Percentiles rank a stretch among this genome's conserved stretches.
phyloP scores from a whole-genome alignment of 2,113 vertebrate genomes.

The Morone saxatilis region DNA sequence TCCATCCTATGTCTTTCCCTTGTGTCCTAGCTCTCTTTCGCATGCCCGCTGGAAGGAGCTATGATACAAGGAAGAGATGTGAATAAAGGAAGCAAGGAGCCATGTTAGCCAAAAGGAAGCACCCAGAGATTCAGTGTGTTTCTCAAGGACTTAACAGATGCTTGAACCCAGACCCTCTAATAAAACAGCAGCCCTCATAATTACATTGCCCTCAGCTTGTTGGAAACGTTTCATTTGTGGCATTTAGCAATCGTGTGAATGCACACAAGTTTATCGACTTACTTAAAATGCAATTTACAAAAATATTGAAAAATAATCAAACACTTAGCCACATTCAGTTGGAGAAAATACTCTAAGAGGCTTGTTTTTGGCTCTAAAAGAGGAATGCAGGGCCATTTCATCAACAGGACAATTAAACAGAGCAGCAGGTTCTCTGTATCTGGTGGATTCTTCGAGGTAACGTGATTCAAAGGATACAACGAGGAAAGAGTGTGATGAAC shows the following conservation, averaged over 20 bases:
- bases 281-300: conserved; percentile 44
- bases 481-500: conserved; percentile 51
- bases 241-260: conserved; percentile 44
- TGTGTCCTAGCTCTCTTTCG: background rate
- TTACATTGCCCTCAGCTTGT: conserved; percentile 25
- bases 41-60: background rate
- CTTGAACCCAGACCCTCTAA: conserved; percentile 26
- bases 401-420: conserved; percentile 60
- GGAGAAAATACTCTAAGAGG: conserved; percentile 6
- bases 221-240: conserved; percentile 50
- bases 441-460: conserved; percentile 50
- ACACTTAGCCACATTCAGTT: conserved; percentile 12
- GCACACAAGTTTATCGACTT: conserved; percentile 28
- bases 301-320: conserved; percentile 48
- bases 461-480: conserved; percentile 59
- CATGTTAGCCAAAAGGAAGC: conserved; percentile 17
- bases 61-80: conserved; percentile 1
- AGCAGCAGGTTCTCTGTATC: conserved; percentile 45
- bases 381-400: conserved; percentile 20
- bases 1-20: background rate
- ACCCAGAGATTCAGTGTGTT: conserved; percentile 22
- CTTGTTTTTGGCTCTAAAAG: conserved; percentile 23
- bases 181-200: conserved; percentile 24
- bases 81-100: conserved; percentile 26
- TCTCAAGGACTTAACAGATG: conserved; percentile 32